Percentiles rank a stretch among this genome's conserved stretches.
These are phyloP conservation scores for Rhinogobius similis DNA, from an alignment of 2,113 vertebrate genomes.

Conservation along the genomic window DNA sequence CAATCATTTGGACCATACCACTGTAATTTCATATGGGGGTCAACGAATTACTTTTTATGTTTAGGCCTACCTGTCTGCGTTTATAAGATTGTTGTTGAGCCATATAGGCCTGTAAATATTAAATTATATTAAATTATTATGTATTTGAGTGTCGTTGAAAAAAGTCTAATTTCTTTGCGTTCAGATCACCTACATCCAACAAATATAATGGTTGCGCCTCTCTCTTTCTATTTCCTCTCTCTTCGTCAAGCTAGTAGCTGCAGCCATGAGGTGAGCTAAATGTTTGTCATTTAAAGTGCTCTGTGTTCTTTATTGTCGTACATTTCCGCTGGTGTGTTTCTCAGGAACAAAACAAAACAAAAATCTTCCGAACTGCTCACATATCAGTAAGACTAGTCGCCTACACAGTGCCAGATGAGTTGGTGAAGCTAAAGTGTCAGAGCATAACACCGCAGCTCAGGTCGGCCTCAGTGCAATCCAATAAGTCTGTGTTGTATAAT, in stretches of 20 bases:
- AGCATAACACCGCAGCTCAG: neutral
- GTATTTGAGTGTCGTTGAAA: fast-evolving
- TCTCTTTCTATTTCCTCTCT: conserved; percentile 14
- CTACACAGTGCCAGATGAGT: neutral
- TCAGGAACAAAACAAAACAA: neutral
- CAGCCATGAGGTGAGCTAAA: conserved; percentile 62
- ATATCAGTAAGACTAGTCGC: neutral
- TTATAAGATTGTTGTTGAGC: neutral
- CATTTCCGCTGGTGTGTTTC: fast-evolving
- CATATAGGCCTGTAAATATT: neutral
- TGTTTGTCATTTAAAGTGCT: neutral
- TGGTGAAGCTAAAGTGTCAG: neutral
- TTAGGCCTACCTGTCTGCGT: neutral
- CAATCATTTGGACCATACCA: conserved; percentile 39
- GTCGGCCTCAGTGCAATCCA: neutral
- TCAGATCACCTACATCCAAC: conserved; percentile 15
- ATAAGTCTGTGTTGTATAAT: too few species aligned
- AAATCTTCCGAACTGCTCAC: fast-evolving
- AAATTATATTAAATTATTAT: too few species aligned
- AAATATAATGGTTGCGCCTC: conserved; percentile 37
- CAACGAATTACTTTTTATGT: neutral
- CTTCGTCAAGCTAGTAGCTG: conserved; percentile 23
- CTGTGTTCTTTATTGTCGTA: neutral
- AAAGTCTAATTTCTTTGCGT: neutral
- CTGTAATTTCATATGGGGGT: neutral